Evolutionary conservation across 2,113 vertebrate species (phyloP).

Genomic region (Psilopogon haemacephalus): DNA sequence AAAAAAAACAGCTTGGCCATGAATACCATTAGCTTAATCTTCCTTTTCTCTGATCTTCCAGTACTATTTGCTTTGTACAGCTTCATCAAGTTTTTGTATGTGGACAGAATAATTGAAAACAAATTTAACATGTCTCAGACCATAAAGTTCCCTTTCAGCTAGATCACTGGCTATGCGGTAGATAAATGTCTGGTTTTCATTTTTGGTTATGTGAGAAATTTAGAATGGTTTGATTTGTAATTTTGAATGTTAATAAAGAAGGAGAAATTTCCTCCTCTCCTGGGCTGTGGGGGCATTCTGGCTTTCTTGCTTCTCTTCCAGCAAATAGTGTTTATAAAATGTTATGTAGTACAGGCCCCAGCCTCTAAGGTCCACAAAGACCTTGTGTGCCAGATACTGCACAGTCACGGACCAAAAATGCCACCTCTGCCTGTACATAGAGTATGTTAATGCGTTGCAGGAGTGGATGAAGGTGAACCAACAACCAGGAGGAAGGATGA

Average conservation of each 20-base stretch:
- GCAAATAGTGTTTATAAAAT: slow-evolving; percentile 12
- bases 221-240: slow-evolving; percentile 73
- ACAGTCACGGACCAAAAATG: neutral
- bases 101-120: slow-evolving; percentile 77
- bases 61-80: slow-evolving; percentile 43
- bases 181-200: slow-evolving; percentile 77
- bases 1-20: neutral
- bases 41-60: slow-evolving; percentile 60
- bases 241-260: slow-evolving; percentile 63
- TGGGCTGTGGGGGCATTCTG: neutral
- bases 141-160: slow-evolving; percentile 61
- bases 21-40: slow-evolving; percentile 28
- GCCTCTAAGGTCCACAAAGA: neutral
- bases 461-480: neutral
- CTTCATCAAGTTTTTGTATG: slow-evolving; percentile 68
- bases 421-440: neutral
- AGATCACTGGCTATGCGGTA: slow-evolving; percentile 51
- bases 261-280: slow-evolving; percentile 24
- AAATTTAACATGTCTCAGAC: slow-evolving; percentile 72
- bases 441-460: neutral
- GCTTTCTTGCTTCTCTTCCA: neutral
- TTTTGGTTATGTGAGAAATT: slow-evolving; percentile 75
- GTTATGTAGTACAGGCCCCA: neutral
- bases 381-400: neutral
- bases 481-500: neutral